phyloP scores from a whole-genome alignment of 2,888 invertebrate species.

The Heteromyza rotundicornis region DNA sequence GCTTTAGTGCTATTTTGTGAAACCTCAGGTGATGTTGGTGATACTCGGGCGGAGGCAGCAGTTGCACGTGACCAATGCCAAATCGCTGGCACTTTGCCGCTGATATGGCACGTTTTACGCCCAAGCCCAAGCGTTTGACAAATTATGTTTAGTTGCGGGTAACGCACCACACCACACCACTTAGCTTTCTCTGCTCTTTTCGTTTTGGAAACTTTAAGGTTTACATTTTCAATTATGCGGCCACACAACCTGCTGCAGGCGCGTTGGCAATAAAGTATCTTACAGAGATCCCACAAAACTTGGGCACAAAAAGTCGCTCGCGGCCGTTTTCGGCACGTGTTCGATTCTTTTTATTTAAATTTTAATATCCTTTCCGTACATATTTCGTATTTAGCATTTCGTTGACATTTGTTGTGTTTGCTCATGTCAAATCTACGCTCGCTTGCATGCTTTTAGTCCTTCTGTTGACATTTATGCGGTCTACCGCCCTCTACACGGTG shows the following conservation, averaged over 20 bases:
- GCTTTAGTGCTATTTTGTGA: constrained; percentile 23
- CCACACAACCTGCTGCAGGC: not conserved
- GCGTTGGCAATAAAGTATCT: no score
- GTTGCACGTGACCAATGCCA: constrained; percentile 34
- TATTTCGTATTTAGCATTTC: not conserved
- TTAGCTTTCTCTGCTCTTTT: not conserved
- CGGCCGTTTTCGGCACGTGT: not conserved
- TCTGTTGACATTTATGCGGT: constrained; percentile 21
- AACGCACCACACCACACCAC: not conserved
- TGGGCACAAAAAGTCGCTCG: not conserved
- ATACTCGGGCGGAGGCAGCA: constrained; percentile 17
- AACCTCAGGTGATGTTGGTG: constrained; percentile 35
- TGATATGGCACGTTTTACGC: constrained; percentile 39
- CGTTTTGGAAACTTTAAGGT: not conserved
- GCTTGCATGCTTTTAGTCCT: not conserved
- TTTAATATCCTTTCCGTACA: not conserved
- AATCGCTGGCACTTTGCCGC: constrained; percentile 29
- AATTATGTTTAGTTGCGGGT: constrained; percentile 25
- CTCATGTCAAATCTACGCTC: not conserved
- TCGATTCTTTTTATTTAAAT: not conserved
- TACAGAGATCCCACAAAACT: no score
- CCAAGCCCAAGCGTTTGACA: constrained; percentile 34
- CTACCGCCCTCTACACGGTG: not conserved
- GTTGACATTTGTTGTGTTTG: constrained; percentile 24
- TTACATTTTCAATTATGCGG: not conserved